A percentile compares a stretch with the other conserved stretches of the same genome.
Evolutionary conservation across 2,113 vertebrate genomes (phyloP).

Genomic region (Ageneiosus marmoratus): DNA sequence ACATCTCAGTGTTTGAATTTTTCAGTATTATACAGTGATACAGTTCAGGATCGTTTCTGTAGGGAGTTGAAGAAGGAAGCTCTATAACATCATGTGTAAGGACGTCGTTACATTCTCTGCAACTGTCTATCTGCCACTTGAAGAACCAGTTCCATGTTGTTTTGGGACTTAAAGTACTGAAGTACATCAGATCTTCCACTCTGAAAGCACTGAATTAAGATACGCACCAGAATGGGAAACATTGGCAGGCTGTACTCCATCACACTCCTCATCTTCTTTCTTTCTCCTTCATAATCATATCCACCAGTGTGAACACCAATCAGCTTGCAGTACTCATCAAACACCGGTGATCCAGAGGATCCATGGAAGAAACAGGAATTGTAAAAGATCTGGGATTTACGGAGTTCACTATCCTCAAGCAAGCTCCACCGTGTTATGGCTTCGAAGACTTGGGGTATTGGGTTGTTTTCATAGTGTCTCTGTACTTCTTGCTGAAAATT

Average conservation of each 20-base stretch:
- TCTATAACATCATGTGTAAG: background rate
- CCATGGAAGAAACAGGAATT: constrained; percentile 48
- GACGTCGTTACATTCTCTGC: background rate
- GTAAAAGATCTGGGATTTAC: background rate
- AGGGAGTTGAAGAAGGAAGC: background rate
- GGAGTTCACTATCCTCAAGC: background rate
- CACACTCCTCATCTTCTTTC: background rate
- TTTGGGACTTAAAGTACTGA: background rate
- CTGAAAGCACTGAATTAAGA: background rate
- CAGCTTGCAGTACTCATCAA: constrained; percentile 37
- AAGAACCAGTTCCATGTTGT: background rate
- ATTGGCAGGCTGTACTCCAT: constrained; percentile 48
- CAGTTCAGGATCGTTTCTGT: background rate
- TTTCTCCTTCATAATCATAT: background rate
- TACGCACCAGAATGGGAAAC: background rate
- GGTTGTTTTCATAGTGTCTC: background rate
- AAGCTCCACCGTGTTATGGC: background rate
- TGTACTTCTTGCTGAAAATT: accelerated
- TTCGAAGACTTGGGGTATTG: background rate
- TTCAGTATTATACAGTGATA: background rate
- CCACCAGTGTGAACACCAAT: constrained; percentile 52
- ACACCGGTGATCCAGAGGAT: constrained; percentile 54
- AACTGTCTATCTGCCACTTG: background rate
- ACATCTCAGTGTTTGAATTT: background rate
- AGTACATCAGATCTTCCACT: background rate